Conservation (phyloP, 2,113 vertebrate species). For the Mandrillus leucophaeus region DNA sequence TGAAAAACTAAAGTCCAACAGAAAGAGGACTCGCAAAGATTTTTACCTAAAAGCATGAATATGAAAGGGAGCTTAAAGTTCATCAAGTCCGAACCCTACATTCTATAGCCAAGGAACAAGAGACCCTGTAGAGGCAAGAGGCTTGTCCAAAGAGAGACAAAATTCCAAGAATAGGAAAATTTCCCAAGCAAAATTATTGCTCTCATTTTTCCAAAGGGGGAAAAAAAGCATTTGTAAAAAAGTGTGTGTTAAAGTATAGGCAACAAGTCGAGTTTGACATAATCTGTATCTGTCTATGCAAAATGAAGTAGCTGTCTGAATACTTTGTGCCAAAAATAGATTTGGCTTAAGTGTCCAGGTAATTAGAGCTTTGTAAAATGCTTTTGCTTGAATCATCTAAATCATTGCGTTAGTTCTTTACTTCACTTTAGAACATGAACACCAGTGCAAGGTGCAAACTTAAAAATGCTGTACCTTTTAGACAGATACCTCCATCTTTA, state of each 20-base stretch:
- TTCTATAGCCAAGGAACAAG: background rate
- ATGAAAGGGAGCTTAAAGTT: background rate
- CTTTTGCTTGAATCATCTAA: conserved; percentile 3
- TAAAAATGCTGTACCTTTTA: background rate
- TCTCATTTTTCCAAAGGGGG: background rate
- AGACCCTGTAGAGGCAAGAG: background rate
- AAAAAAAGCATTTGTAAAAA: background rate
- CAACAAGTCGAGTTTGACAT: background rate
- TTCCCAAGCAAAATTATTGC: background rate
- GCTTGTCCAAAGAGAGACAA: background rate
- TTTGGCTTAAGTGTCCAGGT: background rate
- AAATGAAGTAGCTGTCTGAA: background rate
- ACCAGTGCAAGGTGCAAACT: background rate
- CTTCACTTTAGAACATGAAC: background rate
- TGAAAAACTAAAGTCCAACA: background rate
- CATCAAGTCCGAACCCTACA: background rate
- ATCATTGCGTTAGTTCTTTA: background rate
- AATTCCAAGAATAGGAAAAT: background rate
- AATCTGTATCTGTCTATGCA: background rate
- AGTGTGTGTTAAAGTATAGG: background rate
- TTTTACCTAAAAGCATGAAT: conserved; percentile 3
- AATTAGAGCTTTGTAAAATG: background rate
- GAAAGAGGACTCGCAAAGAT: background rate
- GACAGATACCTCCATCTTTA: background rate
- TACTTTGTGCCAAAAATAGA: conserved; percentile 22